These are phyloP conservation scores for Chrysochloris asiatica DNA, from an alignment of 2,113 vertebrate genomes.

Conservation along the genomic window DNA sequence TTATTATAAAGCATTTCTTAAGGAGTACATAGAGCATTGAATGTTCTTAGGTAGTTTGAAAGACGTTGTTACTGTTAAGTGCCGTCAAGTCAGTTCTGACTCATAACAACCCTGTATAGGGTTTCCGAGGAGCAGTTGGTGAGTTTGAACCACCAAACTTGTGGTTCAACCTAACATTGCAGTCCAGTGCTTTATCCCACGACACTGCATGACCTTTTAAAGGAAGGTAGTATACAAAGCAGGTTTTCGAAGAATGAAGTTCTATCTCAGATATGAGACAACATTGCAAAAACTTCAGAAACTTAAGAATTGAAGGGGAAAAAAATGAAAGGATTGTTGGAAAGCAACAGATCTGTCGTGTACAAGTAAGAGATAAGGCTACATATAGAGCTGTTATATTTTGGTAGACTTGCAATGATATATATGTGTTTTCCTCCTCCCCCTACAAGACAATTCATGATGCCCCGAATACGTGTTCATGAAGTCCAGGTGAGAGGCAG, in stretches of 20 bases:
- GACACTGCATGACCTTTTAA: slow-evolving; percentile 7
- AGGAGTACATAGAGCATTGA: neutral
- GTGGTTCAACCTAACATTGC: too few relatives aligned
- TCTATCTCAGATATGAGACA: neutral
- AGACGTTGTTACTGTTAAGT: neutral
- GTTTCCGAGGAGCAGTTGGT: too few relatives aligned
- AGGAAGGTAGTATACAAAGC: neutral
- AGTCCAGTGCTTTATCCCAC: too few relatives aligned
- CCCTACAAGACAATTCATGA: neutral
- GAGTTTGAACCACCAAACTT: too few relatives aligned
- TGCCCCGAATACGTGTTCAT: neutral
- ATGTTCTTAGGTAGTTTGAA: neutral
- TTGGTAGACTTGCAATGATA: too few relatives aligned
- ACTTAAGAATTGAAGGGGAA: neutral
- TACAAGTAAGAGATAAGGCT: neutral
- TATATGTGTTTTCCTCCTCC: too few relatives aligned
- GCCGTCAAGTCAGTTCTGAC: too few relatives aligned
- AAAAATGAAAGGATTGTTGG: neutral
- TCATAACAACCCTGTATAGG: too few relatives aligned
- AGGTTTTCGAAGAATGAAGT: slow-evolving; percentile 1
- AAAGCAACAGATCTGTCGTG: neutral
- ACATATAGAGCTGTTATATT: too few relatives aligned
- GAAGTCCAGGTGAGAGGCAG: neutral
- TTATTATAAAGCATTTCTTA: slow-evolving; percentile 19
- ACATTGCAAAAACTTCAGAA: slow-evolving; percentile 29